Percentiles rank a stretch among this genome's conserved stretches.
These are phyloP conservation scores for Elaeidobius kamerunicus DNA, from an alignment of 2,888 invertebrate genomes.

Conservation along the genomic window DNA sequence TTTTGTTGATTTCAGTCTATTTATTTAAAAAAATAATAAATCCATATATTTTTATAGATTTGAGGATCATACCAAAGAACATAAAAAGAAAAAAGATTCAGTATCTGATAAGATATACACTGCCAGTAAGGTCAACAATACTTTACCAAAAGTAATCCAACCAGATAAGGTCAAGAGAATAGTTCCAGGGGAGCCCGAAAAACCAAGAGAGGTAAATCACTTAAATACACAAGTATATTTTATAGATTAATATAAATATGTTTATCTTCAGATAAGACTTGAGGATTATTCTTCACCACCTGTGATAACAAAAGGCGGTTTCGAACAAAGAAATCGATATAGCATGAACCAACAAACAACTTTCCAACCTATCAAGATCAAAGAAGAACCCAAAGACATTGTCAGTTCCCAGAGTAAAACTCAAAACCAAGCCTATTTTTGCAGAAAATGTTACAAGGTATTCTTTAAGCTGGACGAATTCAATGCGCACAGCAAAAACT, in stretches of 20 bases:
- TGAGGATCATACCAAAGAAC: constrained; percentile 43
- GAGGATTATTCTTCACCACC: constrained; percentile 25
- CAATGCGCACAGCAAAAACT: constrained; percentile 46
- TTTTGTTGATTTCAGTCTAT: no score
- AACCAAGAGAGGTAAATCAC: constrained; percentile 26
- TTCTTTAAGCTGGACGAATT: constrained; percentile 49
- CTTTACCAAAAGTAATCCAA: constrained; percentile 40
- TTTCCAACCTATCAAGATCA: constrained; percentile 36
- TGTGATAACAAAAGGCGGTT: constrained; percentile 27
- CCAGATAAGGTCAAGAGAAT: constrained; percentile 36
- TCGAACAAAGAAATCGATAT: constrained; percentile 21
- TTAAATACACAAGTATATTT: no score
- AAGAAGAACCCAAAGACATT: constrained; percentile 38
- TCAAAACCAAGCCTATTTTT: constrained; percentile 48
- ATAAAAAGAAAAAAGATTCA: constrained; percentile 40
- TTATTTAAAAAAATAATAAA: neutral
- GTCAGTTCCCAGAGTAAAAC: constrained; percentile 37
- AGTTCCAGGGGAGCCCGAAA: constrained; percentile 24
- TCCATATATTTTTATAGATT: constrained; percentile 32
- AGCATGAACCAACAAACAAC: neutral
- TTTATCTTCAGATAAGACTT: constrained; percentile 18
- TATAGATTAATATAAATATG: neutral
- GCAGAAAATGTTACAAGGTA: constrained; percentile 49
- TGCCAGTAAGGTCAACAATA: constrained; percentile 41
- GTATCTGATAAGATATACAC: constrained; percentile 45